phyloP scores from a whole-genome alignment of 2,797 vertebrate species.

The Pyrrhura leucotis region DNA sequence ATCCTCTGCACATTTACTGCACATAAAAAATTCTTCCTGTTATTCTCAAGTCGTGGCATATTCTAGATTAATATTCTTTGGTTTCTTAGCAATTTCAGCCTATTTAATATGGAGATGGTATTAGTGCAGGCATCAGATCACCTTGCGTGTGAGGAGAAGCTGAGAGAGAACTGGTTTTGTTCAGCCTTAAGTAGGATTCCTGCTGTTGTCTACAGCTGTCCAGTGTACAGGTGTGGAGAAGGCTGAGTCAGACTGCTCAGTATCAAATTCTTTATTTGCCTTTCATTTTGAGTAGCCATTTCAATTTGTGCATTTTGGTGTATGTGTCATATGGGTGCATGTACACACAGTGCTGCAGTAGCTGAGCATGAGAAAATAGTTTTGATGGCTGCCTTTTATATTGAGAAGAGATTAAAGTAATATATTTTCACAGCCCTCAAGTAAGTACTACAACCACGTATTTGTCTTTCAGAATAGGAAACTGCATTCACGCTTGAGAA shows the following conservation, averaged over 20 bases:
- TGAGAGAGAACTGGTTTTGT: neutral
- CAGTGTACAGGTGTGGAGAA: neutral
- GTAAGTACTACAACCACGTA: neutral
- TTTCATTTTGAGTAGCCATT: neutral
- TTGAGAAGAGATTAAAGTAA: neutral
- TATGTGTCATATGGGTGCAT: rapidly evolving
- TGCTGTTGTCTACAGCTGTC: neutral
- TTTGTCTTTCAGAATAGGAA: neutral
- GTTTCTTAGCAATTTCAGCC: neutral
- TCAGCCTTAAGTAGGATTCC: neutral
- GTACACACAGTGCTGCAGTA: neutral
- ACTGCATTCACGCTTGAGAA: neutral
- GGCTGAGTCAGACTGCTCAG: neutral
- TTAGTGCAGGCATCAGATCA: neutral
- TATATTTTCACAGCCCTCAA: neutral
- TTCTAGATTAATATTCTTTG: neutral
- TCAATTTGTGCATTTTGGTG: neutral
- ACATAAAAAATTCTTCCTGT: neutral
- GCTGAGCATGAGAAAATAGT: neutral
- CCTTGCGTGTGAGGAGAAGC: neutral
- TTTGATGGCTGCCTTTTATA: neutral
- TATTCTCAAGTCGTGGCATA: neutral
- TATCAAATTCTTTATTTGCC: neutral
- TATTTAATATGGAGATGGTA: neutral
- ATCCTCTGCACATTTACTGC: neutral